Base-by-base conservation (phyloP, 2,797 vertebrate species). In the Spatula clypeata region DNA sequence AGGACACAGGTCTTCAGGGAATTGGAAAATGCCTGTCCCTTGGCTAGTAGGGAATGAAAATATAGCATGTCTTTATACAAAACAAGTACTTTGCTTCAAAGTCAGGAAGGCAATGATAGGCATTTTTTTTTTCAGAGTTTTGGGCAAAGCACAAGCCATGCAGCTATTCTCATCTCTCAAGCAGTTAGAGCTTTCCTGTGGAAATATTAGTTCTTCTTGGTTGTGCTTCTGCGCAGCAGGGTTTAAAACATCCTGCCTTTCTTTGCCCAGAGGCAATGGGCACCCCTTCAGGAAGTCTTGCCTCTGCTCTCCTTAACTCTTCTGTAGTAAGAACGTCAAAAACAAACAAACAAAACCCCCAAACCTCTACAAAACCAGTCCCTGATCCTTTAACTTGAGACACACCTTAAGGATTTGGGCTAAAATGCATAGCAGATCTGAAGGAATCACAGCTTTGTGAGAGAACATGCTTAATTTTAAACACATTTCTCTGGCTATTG, bases 131-230 rank as follows among this genome's bases (percentile, higher is more conserved):
- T 64, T 38, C 47, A 67, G 26, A 62, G 7, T 7, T 69, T 77
- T 94, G 54, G 20, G 26, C 75, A 34, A 79, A 76, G 40, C 19
- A 36, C 7, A 64, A 60, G 26, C 67, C 64, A 38, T 77, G 40
- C 13, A 80, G 29, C 65, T 71, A 8, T 26, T 80, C 83, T 77
- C 21, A 2, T 67, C 29, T 8, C 47, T 89, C 60, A 16, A 1
- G 2, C 36, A 70, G 26, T 54, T 69, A 61, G 57, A 67, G 47
- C 36, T 77, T 94, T 86, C 47, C 87, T 74, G 69, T 76, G 85
- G 87, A 86, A 93, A 65, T 7, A 18, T 17, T 19, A 36, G 27
- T 85, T 94, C 38, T 15, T 9, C 17, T 89, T 16, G 42, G 27
- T 62, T 82, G 64, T 76, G 42, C n/a, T 62, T 49, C 64, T 76